Evolutionary conservation across 2,797 vertebrate genomes (phyloP).

Genomic region (Pseudomugil gertrudae): DNA sequence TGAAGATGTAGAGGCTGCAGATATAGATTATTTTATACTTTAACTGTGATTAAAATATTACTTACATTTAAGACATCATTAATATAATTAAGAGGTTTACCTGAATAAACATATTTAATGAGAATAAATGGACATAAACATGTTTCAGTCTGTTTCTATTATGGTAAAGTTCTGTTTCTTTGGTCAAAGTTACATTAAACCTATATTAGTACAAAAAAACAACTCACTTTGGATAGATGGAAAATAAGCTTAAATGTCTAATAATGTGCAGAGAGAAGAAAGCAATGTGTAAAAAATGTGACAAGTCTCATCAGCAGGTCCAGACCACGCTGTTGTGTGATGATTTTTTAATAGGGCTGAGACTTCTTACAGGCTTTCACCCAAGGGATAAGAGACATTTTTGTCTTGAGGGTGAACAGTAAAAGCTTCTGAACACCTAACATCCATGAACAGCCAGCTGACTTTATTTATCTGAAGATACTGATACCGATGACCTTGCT

Average conservation of each 20-base stretch:
- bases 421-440: slow-evolving; percentile 42
- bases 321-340: slow-evolving; percentile 15
- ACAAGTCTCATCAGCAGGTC: slow-evolving; percentile 36
- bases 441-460: slow-evolving; percentile 40
- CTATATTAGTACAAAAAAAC: not conserved
- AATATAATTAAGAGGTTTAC: not conserved
- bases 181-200: slow-evolving; percentile 21
- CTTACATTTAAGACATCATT: not conserved
- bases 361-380: slow-evolving; percentile 34
- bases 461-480: slow-evolving; percentile 52
- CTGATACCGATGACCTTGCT: slow-evolving; percentile 69
- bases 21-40: not conserved
- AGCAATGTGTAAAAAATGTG: slow-evolving; percentile 27
- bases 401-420: slow-evolving; percentile 54
- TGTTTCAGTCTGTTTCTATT: not conserved
- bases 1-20: slow-evolving; percentile 26
- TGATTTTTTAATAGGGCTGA: slow-evolving; percentile 41
- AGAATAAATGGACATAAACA: not conserved
- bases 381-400: slow-evolving; percentile 37
- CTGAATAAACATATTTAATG: not conserved
- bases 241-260: slow-evolving; percentile 12
- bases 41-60: not conserved
- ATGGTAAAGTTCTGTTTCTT: not conserved
- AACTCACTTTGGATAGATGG: not conserved
- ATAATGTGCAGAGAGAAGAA: slow-evolving; percentile 27